Evolutionary conservation across 37 sponge, comb jelly and placozoan genomes (phyloP).

Genomic region (Eunapius fragilis): DNA sequence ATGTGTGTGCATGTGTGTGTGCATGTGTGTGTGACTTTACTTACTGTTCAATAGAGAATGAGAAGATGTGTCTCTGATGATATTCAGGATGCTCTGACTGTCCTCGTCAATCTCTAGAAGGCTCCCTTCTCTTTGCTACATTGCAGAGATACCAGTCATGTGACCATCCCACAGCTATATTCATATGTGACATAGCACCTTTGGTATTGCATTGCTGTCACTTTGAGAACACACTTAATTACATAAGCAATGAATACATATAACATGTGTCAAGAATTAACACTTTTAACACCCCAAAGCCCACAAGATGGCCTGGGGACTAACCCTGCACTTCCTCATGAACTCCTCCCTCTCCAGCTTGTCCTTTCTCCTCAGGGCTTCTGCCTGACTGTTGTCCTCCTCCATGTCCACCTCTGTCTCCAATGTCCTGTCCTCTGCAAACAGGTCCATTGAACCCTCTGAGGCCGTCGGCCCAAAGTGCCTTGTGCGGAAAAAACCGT

Average conservation of each 20-base stretch:
- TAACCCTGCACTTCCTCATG: conserved; percentile 58
- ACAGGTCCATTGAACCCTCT: conserved; percentile 80
- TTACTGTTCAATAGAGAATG: conserved; percentile 37
- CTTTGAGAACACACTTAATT: too few species aligned
- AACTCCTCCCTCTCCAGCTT: conserved; percentile 84
- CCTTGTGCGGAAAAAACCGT: conserved; percentile 87
- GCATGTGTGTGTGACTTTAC: too few species aligned
- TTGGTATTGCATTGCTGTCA: background rate
- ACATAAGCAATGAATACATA: too few species aligned
- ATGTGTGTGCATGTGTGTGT: too few species aligned
- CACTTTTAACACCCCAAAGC: background rate
- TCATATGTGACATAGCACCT: too few species aligned
- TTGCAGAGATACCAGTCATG: background rate
- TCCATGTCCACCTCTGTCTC: conserved; percentile 46
- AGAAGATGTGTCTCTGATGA: conserved; percentile 59
- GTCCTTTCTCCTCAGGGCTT: conserved; percentile 57
- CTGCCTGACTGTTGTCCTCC: conserved; percentile 37
- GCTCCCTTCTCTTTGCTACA: conserved; percentile 29
- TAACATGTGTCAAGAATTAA: background rate
- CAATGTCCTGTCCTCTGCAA: conserved; percentile 45
- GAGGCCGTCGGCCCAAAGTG: conserved; percentile 57
- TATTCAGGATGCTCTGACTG: conserved; percentile 69
- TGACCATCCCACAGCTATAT: background rate
- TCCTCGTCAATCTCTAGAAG: conserved; percentile 62
- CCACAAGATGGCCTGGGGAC: conserved; percentile 6